Evolutionary conservation across 2,113 vertebrate species (phyloP).

Genomic region (Gallinago undulata): DNA sequence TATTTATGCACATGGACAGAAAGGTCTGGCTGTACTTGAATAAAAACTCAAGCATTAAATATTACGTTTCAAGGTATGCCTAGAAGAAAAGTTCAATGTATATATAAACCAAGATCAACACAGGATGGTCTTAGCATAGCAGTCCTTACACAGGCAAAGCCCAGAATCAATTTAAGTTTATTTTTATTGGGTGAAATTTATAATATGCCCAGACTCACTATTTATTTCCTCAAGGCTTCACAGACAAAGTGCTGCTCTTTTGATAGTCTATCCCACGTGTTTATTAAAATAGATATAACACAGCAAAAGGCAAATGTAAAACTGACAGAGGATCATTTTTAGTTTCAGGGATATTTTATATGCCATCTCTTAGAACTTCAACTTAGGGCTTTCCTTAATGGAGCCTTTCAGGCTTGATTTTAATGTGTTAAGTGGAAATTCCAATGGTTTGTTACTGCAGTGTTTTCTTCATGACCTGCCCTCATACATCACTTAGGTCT

Average conservation of each 20-base stretch:
- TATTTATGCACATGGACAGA: background rate
- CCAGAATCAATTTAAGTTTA: constrained; percentile 7
- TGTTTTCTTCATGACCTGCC: constrained; percentile 5
- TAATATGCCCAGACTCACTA: background rate
- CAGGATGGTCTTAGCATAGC: background rate
- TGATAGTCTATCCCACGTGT: background rate
- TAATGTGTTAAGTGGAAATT: constrained; percentile 19
- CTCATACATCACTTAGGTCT: background rate
- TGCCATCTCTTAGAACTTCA: background rate
- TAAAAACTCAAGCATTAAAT: background rate
- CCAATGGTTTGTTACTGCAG: background rate
- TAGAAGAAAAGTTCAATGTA: background rate
- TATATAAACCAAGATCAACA: constrained; percentile 5
- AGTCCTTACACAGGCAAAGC: background rate
- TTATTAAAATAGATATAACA: constrained; percentile 35
- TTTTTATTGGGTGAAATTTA: constrained; percentile 10
- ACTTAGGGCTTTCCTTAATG: constrained; percentile 24
- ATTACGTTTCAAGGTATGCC: background rate
- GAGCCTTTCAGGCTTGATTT: constrained; percentile 30
- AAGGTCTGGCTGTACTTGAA: background rate
- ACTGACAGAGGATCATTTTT: background rate
- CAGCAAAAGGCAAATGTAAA: constrained; percentile 32
- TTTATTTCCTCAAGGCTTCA: constrained; percentile 32
- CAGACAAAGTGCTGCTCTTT: background rate
- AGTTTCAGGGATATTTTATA: constrained; percentile 22